Percentiles rank a stretch among this genome's conserved stretches.
Conservation (phyloP, 2,113 vertebrate species). For the Tiliqua scincoides region DNA sequence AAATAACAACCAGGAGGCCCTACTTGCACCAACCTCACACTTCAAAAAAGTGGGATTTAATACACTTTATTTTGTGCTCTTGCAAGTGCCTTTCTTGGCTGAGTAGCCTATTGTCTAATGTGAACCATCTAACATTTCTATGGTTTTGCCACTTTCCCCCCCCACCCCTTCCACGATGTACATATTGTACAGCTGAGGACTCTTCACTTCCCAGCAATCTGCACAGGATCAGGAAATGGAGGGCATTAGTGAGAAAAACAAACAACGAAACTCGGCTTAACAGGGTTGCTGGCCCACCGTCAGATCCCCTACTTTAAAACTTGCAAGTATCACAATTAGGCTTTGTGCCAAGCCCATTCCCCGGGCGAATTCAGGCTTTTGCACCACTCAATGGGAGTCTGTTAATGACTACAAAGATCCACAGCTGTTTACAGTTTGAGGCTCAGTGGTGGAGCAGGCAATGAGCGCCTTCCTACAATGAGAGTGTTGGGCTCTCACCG, state of each 20-base stretch:
- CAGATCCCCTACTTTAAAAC: constrained; percentile 69
- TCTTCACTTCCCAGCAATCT: constrained; percentile 24
- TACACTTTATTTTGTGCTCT: background rate
- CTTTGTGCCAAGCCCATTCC: constrained; percentile 62
- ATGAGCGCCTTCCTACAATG: constrained; percentile 70
- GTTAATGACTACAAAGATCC: constrained; percentile 69
- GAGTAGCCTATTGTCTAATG: background rate
- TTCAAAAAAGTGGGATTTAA: background rate
- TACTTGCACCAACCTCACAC: background rate
- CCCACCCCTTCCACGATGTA: background rate
- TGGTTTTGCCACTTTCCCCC: background rate
- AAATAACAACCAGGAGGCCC: background rate
- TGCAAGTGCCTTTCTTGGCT: background rate
- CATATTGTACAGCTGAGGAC: background rate
- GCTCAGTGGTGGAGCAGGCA: constrained; percentile 41
- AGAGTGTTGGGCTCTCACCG: constrained; percentile 66
- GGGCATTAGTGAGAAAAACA: constrained; percentile 62
- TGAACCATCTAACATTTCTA: background rate
- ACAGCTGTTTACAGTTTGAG: constrained; percentile 68
- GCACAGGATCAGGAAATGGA: constrained; percentile 46
- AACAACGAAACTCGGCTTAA: constrained; percentile 70
- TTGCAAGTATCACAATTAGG: constrained; percentile 69
- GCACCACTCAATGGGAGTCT: constrained; percentile 65
- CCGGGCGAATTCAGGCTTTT: constrained; percentile 63
- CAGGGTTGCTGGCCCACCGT: constrained; percentile 70